Conservation (phyloP, 2,113 vertebrate genomes). For the Zosterops pallidus region DNA sequence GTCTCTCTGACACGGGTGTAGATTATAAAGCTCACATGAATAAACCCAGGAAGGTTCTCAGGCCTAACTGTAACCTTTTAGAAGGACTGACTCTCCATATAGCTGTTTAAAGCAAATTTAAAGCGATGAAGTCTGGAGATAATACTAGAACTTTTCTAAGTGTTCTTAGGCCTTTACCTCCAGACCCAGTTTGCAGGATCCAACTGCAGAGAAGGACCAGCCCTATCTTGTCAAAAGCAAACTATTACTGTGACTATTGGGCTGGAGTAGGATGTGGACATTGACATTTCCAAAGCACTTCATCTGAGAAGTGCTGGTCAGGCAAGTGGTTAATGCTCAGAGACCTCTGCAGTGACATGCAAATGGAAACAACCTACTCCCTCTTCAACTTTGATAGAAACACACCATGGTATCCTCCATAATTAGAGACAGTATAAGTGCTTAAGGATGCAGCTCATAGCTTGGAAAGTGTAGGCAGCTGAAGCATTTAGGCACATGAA, state of each 20-base stretch:
- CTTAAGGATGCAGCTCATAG: slow-evolving; percentile 23
- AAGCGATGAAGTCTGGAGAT: not conserved
- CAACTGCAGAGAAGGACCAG: not conserved
- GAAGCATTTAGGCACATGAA: slow-evolving; percentile 49
- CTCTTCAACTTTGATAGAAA: slow-evolving; percentile 17
- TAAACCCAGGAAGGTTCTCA: not conserved
- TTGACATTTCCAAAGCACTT: slow-evolving; percentile 16
- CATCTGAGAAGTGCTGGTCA: slow-evolving; percentile 1
- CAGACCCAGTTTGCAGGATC: not conserved
- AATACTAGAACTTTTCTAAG: not conserved
- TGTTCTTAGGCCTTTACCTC: not conserved
- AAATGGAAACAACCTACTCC: slow-evolving; percentile 36
- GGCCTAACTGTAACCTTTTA: not conserved
- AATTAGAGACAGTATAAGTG: slow-evolving; percentile 24
- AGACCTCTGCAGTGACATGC: slow-evolving; percentile 3
- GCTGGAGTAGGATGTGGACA: not conserved
- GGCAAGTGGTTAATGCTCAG: slow-evolving; percentile 13
- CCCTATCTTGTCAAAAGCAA: slow-evolving; percentile 2
- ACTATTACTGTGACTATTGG: not conserved
- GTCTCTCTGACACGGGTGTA: not conserved
- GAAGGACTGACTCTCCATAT: not conserved
- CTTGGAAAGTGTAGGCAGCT: slow-evolving; percentile 48
- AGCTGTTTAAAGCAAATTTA: not conserved
- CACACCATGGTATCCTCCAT: not conserved
- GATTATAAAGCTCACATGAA: not conserved